Conservation (phyloP, 2,888 invertebrate species). For the Litoditis marina region DNA sequence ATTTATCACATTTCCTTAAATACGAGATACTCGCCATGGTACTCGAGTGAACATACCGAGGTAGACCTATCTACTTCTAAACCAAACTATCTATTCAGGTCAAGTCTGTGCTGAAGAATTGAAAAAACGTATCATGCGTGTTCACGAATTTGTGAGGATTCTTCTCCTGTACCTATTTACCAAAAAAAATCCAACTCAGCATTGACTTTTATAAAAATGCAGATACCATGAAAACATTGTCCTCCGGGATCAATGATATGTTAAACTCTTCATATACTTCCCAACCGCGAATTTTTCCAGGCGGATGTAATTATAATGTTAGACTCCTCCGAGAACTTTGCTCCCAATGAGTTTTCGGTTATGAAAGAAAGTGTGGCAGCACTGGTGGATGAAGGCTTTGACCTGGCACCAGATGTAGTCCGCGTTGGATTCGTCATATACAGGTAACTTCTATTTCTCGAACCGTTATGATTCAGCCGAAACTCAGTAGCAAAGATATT, state of each 20-base stretch:
- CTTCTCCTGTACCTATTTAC: no score
- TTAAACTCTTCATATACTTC: no score
- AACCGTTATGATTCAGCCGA: no score
- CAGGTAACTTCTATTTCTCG: conserved; percentile 29
- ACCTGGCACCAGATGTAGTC: conserved; percentile 57
- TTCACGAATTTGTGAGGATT: no score
- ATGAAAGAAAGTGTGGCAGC: conserved; percentile 56
- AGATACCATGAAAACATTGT: neutral
- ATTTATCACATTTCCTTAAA: neutral
- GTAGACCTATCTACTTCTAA: no score
- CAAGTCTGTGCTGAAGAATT: no score
- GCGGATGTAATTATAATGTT: conserved; percentile 56
- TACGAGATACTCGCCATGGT: no score
- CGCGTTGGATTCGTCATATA: conserved; percentile 58
- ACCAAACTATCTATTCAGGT: no score
- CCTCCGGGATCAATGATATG: neutral
- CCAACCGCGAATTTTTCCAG: conserved; percentile 12
- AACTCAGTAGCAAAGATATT: no score
- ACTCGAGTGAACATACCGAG: no score
- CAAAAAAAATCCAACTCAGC: no score
- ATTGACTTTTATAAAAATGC: neutral
- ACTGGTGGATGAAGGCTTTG: conserved; percentile 58
- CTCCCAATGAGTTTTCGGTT: conserved; percentile 45
- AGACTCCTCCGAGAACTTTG: conserved; percentile 59
- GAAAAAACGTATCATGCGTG: no score